Evolutionary conservation across 2,113 vertebrate genomes (phyloP).

Genomic region (Melanotaenia duboulayi): DNA sequence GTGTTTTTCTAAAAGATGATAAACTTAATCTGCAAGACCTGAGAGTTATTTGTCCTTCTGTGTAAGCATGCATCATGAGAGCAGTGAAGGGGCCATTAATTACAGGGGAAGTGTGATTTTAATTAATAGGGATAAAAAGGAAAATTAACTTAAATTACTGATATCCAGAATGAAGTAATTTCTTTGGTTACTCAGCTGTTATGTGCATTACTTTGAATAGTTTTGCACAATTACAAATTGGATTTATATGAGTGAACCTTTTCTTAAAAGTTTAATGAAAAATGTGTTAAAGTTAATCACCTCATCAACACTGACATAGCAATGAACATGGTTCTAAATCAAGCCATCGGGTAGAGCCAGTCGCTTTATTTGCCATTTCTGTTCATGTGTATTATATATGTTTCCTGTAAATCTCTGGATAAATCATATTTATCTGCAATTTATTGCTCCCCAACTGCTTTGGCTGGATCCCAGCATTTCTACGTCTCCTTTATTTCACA

Average conservation of each 20-base stretch:
- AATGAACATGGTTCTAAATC: background rate
- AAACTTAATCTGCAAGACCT: background rate
- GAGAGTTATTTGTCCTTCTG: background rate
- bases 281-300: slow-evolving; percentile 1
- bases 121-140: background rate
- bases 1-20: background rate
- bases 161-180: background rate
- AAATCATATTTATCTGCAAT: slow-evolving; percentile 31
- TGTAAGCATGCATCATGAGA: background rate
- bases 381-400: background rate
- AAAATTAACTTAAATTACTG: background rate
- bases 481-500: slow-evolving; percentile 40
- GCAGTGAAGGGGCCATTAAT: background rate
- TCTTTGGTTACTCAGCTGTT: background rate
- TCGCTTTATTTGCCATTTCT: background rate
- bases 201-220: background rate
- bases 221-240: background rate
- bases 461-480: slow-evolving; percentile 37
- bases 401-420: slow-evolving; percentile 5
- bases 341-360: background rate
- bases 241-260: too few species aligned
- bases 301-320: background rate
- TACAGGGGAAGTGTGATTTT: background rate
- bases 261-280: background rate
- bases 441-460: slow-evolving; percentile 12